Percentiles rank a stretch among this genome's conserved stretches.
Conservation (phyloP, 1,140 invertebrate genomes). For the Drosophila arizonae region DNA sequence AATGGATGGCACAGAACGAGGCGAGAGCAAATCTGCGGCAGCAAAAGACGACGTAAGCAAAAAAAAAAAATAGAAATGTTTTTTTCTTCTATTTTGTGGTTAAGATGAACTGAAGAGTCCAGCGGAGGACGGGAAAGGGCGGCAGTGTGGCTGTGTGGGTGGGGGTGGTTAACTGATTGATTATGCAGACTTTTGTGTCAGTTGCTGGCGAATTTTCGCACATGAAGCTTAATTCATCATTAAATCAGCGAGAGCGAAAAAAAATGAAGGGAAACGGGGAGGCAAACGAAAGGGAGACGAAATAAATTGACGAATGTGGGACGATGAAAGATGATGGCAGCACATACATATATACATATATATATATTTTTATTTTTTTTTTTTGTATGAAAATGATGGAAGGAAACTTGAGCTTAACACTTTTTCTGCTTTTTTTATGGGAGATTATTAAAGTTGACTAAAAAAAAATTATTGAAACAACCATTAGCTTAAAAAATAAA, state of each 20-base stretch:
- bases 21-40: conserved; percentile 62
- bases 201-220: conserved; percentile 64
- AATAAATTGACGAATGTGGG: not conserved
- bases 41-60: conserved; percentile 67
- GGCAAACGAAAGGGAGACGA: not conserved
- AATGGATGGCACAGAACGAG: not conserved
- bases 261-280: not conserved
- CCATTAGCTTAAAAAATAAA: not conserved
- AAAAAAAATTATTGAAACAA: not conserved
- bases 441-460: not conserved
- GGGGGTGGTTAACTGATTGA: conserved; percentile 60
- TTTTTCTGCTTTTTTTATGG: not conserved
- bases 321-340: conserved; percentile 7
- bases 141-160: not conserved
- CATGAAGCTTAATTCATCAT: conserved; percentile 75
- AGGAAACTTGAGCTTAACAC: not conserved
- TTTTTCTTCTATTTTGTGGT: conserved; percentile 7
- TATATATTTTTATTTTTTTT: not conserved
- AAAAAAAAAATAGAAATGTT: conserved; percentile 20
- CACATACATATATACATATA: too few relatives aligned
- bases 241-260: conserved; percentile 40
- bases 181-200: conserved; percentile 81
- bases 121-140: too few relatives aligned
- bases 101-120: not conserved
- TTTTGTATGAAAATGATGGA: not conserved